phyloP scores from a whole-genome alignment of 1,140 invertebrate species.

The Heliconius melpomene region DNA sequence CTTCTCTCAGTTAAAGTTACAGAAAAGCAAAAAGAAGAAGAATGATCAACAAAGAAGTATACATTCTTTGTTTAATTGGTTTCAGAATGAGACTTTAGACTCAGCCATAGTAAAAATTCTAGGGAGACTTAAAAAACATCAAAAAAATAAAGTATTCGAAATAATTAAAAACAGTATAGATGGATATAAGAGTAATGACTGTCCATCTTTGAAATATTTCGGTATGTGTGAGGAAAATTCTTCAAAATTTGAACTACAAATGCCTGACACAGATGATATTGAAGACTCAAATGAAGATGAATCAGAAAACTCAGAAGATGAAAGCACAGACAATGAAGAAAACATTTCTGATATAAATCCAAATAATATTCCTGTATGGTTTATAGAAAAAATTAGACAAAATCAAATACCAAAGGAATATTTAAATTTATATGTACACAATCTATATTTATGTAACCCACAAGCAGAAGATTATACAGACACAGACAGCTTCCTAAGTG shows the following conservation, averaged over 20 bases:
- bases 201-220: slow-evolving; percentile 82
- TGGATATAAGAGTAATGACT: slow-evolving; percentile 82
- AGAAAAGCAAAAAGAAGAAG: slow-evolving; percentile 81
- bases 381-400: slow-evolving; percentile 82
- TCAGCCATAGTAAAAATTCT: slow-evolving; percentile 86
- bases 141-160: slow-evolving; percentile 78
- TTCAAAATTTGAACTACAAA: slow-evolving; percentile 37
- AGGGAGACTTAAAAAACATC: slow-evolving; percentile 80
- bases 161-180: slow-evolving; percentile 84
- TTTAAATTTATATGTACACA: slow-evolving; percentile 85
- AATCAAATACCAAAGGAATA: slow-evolving; percentile 83
- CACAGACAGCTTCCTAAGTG: slow-evolving; percentile 83
- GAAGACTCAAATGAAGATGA: slow-evolving; percentile 31
- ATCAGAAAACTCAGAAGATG: slow-evolving; percentile 25
- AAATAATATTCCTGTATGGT: slow-evolving; percentile 83
- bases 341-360: slow-evolving; percentile 34
- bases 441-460: slow-evolving; percentile 85
- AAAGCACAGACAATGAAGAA: slow-evolving; percentile 42
- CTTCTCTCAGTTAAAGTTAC: slow-evolving; percentile 84
- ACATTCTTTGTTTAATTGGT: slow-evolving; percentile 86
- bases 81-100: slow-evolving; percentile 86
- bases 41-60: slow-evolving; percentile 85
- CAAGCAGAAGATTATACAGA: slow-evolving; percentile 87
- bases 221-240: slow-evolving; percentile 54
- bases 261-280: slow-evolving; percentile 27